Evolutionary conservation across 2,888 invertebrate genomes (phyloP), one percentile per base, ranked within the genome.

Genomic region (Alentia gelatinosa): DNA sequence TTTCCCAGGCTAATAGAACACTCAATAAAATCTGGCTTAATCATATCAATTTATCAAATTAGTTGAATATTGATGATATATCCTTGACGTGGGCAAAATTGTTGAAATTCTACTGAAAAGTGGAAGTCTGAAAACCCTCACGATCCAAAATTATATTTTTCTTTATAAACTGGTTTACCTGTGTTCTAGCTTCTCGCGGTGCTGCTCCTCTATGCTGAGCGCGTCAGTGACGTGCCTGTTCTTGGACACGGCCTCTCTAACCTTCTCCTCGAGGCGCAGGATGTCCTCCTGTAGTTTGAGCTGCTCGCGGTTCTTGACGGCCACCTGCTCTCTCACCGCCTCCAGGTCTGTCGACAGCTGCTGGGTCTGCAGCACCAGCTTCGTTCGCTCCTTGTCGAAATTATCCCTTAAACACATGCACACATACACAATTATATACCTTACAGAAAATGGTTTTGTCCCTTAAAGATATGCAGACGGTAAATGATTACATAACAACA

Each of bases 301-400:
- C 42, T 89, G 86, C 35, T 91, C 91, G 12, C 91, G 47, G 90
- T 89, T 91, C 68, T 91, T 91, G 26, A n/a, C 35, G 19, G 89
- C 79, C 23, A 91, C 50, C 89, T 93, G 93, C 91, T 95, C 94
- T 40, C 95, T 93, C 26, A 94, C 93, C 79, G 93, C 91, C 90
- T 95, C 95, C 74, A 95, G 92, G 83, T 95, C 94, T 35, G 92
- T 91, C 0, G 94, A 93, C 90, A 95, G 91, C 90, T 94, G 93
- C 91, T 94, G 94, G 4, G 93, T 92, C 91, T 95, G 94, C 30
- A 93, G 92, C 12, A 92, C 91, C 63, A 95, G 86, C 47, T 94
- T 94, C 83, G 92, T 91, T 42, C 93, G 92, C 42, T 95, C 95
- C 68, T 93, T 92, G 56, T 94, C 94, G 42, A 93, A 91, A 83